Evolutionary conservation across 2,888 invertebrate species (phyloP).

Genomic region (Athrips mouffetella): DNA sequence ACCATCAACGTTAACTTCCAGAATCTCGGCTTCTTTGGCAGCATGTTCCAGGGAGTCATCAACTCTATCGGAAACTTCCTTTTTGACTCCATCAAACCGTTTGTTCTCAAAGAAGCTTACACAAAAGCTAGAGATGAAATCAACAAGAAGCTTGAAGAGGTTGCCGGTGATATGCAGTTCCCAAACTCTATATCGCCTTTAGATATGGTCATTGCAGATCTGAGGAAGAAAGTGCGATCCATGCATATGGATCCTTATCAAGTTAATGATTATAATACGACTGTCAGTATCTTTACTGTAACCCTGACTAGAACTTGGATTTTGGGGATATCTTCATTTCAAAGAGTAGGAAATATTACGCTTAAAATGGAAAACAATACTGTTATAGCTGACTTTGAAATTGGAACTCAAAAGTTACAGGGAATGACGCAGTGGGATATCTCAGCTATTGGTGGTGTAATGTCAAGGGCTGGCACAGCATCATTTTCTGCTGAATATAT

Average conservation of each 20-base stretch:
- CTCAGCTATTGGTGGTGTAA: conserved; percentile 81
- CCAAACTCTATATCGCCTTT: conserved; percentile 92
- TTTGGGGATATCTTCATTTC: conserved; percentile 87
- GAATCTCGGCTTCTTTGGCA: conserved; percentile 87
- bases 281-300: conserved; percentile 82
- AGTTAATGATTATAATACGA: conserved; percentile 85
- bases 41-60: conserved; percentile 83
- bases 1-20: conserved; percentile 89
- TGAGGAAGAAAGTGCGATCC: conserved; percentile 81
- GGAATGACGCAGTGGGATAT: conserved; percentile 90
- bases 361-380: conserved; percentile 85
- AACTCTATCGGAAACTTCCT: conserved; percentile 89
- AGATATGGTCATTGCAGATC: conserved; percentile 88
- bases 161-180: conserved; percentile 83
- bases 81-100: conserved; percentile 92
- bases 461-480: conserved; percentile 84
- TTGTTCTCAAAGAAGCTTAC: conserved; percentile 87
- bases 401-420: conserved; percentile 88
- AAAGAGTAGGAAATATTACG: conserved; percentile 87
- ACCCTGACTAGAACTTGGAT: conserved; percentile 87
- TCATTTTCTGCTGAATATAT: conserved; percentile 89
- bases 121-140: conserved; percentile 85
- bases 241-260: conserved; percentile 86
- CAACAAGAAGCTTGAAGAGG: conserved; percentile 83
- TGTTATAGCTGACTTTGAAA: conserved; percentile 81